Conservation (phyloP, 2,888 invertebrate genomes). For the Arrhopalites spinosus region DNA sequence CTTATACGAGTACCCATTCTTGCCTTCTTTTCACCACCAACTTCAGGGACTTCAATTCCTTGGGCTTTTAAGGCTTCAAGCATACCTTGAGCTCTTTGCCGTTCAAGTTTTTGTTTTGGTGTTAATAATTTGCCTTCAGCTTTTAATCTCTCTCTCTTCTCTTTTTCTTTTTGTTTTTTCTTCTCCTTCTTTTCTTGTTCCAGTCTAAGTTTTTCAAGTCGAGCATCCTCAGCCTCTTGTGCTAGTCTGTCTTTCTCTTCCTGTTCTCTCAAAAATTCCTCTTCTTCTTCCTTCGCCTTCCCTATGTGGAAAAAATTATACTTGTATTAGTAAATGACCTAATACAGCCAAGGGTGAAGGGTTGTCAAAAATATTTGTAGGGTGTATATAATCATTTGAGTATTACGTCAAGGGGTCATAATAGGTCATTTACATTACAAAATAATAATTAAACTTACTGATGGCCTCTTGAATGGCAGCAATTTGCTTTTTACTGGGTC, state of each 20-base stretch:
- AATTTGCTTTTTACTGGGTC: conserved; percentile 82
- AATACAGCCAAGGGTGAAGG: too few species aligned
- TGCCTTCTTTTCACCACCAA: conserved; percentile 62
- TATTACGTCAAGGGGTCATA: too few species aligned
- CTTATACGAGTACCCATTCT: conserved; percentile 74
- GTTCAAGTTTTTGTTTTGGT: conserved; percentile 89
- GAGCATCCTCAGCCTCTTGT: conserved; percentile 74
- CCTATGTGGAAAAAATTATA: too few species aligned
- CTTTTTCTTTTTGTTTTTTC: conserved; percentile 90
- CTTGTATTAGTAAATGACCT: too few species aligned
- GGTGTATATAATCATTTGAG: too few species aligned
- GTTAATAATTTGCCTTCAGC: conserved; percentile 95
- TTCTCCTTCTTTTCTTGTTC: conserved; percentile 87
- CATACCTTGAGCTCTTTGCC: conserved; percentile 85
- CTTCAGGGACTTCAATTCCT: conserved; percentile 79
- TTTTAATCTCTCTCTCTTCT: conserved; percentile 87
- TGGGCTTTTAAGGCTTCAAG: conserved; percentile 86
- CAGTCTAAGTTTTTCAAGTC: conserved; percentile 74
- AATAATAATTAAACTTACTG: too few species aligned
- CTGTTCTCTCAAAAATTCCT: conserved; percentile 72
- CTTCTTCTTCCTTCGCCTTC: conserved; percentile 87
- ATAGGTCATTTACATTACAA: too few species aligned
- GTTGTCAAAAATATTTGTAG: too few species aligned
- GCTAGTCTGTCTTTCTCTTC: conserved; percentile 77
- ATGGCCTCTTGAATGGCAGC: conserved; percentile 91